Base-by-base conservation (phyloP, 2,888 invertebrate species). In the Yponomeuta malinellus region DNA sequence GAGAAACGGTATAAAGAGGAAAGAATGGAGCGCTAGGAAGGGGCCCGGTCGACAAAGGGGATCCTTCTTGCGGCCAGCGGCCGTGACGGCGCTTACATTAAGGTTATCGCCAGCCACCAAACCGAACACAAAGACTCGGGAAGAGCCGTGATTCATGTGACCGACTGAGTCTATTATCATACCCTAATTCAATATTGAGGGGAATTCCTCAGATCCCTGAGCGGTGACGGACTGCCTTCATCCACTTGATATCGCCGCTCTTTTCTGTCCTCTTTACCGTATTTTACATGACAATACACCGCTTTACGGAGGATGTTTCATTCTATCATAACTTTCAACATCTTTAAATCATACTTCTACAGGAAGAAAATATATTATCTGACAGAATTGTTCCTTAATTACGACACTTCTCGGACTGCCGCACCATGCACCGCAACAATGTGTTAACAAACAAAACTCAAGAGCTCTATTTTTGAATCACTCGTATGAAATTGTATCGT, bases 81-180 rank as follows among this genome's bases (percentile, higher is more conserved):
- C 89, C 90, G 89, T 91, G 90, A 87, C 90, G 87, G 77, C 88
- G 91, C 91, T 89, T 91, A 91, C 90, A 91, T 91, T 91, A 91
- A 87, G 90, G 90, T 90, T 91, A 91, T 91, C 91, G 87, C 87
- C 88, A 88, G 83, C 86, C 87, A 84, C 90, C 90, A 90, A 91
- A 90, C 90, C 82, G 88, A 89, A 88, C 31, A 70, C 70, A 70
- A 72, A 72, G 88, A 85, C 82, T 82, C 80, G 83, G 82, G 80
- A 83, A 85, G 85, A 87, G 84, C 84, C 81, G 84, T 89, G 89
- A 90, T 89, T 90, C 90, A 89, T 87, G 84, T 81, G 83, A 83
- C 85, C 82, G 81, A 81, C 84, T 85, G 81, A 76, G 79, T 79
- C 78, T 84, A 86, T 86, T 87, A 87, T 85, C 85, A 81, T 83